Evolutionary conservation across 1,140 invertebrate species (phyloP), one percentile per base, ranked within the genome.

Genomic region (Eubasilissa regina): DNA sequence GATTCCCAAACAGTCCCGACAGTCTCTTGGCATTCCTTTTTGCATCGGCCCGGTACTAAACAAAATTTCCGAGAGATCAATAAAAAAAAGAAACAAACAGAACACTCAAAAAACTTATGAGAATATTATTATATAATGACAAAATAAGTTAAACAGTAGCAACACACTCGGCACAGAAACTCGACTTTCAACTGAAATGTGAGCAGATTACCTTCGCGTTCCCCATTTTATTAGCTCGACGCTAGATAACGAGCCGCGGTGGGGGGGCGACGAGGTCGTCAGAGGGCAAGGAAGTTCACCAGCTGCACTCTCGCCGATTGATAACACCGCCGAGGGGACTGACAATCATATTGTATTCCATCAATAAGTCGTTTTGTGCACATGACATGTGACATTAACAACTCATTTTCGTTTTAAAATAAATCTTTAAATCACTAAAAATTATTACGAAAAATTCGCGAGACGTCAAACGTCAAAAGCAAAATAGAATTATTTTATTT

Each of bases 1-100:
- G 89, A 96, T 93, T 91, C 93, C 94, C 90, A 96, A 89, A 92
- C 94, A 95, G 88, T 96, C 95, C 89, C 93, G 93, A 87, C 90
- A 93, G 89, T 93, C 92, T 89, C 92, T 94, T 93, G 91, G 93
- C 94, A 95, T 95, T 93, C 93, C 94, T 95, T 91, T 89, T 91
- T 91, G 90, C 73, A 79, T 78, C 73, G 70, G 80, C 70, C 53
- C 64, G 80, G 72, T 77, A 56, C 77, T 78, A 78, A 62, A 73
- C 17, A 78, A 78, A 78, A 72, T 56, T 77, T 64, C 66, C 45
- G 66, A 66, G 9, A 66, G 12, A 44, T 47, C 35, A 51, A 21
- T 21, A 72, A 15, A 25, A 60, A n/a, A 70, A 70, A 70, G 15
- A 48, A 70, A 51, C n/a, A 19, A 70, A 48, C 19, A 9, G 3